A percentile compares a stretch with the other conserved stretches of the same genome.
Conservation (phyloP, 2,888 invertebrate genomes). For the Acrocyrtus sp. region DNA sequence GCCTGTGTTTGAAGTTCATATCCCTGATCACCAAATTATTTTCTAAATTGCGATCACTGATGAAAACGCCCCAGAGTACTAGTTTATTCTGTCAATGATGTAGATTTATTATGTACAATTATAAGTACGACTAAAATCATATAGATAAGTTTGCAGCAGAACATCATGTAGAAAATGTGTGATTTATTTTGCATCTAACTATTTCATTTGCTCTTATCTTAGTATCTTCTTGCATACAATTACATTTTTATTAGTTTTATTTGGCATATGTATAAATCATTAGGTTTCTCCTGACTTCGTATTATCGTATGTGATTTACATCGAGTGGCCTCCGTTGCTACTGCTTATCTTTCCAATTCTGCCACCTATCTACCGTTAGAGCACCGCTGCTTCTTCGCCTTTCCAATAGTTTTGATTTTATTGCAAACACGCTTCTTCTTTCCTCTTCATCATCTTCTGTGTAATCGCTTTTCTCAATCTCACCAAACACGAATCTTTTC, state of each 20-base stretch:
- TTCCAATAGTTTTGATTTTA: background rate
- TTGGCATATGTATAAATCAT: too few relatives aligned
- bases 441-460: slow-evolving; percentile 1
- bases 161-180: too few relatives aligned
- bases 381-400: background rate
- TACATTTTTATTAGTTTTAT: too few relatives aligned
- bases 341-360: slow-evolving; percentile 9
- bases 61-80: too few relatives aligned
- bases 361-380: background rate
- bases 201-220: too few relatives aligned
- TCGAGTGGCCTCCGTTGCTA: too few relatives aligned
- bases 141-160: too few relatives aligned
- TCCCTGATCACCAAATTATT: slow-evolving; percentile 2
- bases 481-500: slow-evolving; percentile 17
- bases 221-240: too few relatives aligned
- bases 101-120: background rate
- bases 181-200: too few relatives aligned
- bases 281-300: too few relatives aligned
- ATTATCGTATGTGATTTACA: too few relatives aligned
- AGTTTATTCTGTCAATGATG: too few relatives aligned
- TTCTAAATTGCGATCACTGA: background rate
- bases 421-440: background rate
- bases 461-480: slow-evolving; percentile 31
- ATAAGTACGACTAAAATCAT: background rate
- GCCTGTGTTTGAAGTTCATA: background rate